Evolutionary conservation across 2,797 vertebrate species (phyloP), one percentile per base, ranked within the genome.

Genomic region (Enteromius trimaculatus): DNA sequence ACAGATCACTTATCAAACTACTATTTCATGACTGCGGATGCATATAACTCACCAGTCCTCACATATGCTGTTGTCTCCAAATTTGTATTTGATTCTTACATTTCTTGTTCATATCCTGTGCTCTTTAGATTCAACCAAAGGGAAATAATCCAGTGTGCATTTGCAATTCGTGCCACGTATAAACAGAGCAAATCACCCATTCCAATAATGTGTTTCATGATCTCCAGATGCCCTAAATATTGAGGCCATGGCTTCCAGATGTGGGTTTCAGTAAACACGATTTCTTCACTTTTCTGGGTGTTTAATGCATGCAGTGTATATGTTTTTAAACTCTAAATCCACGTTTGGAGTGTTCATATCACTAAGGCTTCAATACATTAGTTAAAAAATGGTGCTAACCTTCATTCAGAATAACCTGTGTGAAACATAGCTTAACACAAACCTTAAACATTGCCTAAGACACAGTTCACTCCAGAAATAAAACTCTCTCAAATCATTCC

Each of bases 191-290:
- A 44, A 58, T 31, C 23, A 5, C 37, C 14, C 34, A 64, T 37
- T 66, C n/a, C 31, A 64, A 29, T 29, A 29, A 29, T 29, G 29
- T 29, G 29, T 29, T 49, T 81, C 13, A 55, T 44, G 3, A 1
- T n/a, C 21, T 84, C 60, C 83, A 79, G 75, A 82, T 79, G 53
- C 44, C 58, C 2, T 77, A 71, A 69, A 62, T 34, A 53, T 42
- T 26, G 26, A 82, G 21, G 49, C 17, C 58, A 78, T 14, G 39
- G 17, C n/a, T 44, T 51, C 75, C 75, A 79, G 66, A 85, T 82
- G 83, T 65, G 47, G 9, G n/a, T 3, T 9, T 77, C 64, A 34
- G 1, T 66, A 16, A 29, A 47, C 23, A 49, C 10, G 0, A 16
- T 68, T 53, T 47, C 23, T 47, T 77, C 37, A 31, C 17, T 49